These are phyloP conservation scores for Schizothorax lantsangensis DNA, from an alignment of 2,797 vertebrate genomes.

Conservation along the genomic window DNA sequence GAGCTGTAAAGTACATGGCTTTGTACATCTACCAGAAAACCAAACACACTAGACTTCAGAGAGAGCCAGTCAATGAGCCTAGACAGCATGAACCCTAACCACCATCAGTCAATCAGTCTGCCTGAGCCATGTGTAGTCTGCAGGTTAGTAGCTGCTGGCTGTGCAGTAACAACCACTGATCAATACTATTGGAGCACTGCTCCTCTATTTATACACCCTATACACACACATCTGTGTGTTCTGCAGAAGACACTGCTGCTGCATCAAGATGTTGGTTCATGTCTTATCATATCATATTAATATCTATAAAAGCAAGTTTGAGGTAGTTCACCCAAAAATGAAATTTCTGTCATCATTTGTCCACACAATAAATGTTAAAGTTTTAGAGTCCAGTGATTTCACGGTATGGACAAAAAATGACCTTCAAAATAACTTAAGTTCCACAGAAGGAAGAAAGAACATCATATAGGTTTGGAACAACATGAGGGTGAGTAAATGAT, in stretches of 20 bases:
- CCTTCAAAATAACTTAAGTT: not conserved
- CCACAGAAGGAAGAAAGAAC: not conserved
- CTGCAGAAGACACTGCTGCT: constrained; percentile 54
- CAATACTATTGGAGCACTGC: constrained; percentile 63
- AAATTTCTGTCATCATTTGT: not conserved
- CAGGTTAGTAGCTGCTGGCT: constrained; percentile 59
- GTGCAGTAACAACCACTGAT: constrained; percentile 62
- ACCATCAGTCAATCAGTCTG: constrained; percentile 56
- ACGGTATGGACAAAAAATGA: not conserved
- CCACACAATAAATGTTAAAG: not conserved
- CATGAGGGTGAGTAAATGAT: not conserved
- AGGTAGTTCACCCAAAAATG: not conserved
- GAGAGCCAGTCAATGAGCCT: constrained; percentile 23
- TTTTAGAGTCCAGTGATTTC: not conserved
- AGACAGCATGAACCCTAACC: constrained; percentile 47
- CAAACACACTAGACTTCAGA: constrained; percentile 8
- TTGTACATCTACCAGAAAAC: constrained; percentile 17
- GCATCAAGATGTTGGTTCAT: constrained; percentile 39
- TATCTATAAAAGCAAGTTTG: not conserved
- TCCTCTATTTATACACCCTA: constrained; percentile 60
- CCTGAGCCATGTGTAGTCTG: constrained; percentile 58
- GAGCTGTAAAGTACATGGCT: not conserved
- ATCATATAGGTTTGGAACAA: not conserved
- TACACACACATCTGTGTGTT: constrained; percentile 51
- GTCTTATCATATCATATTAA: not conserved